These are phyloP conservation scores for Chloroceryle aenea DNA, from an alignment of 2,113 vertebrate species.

Conservation along the genomic window DNA sequence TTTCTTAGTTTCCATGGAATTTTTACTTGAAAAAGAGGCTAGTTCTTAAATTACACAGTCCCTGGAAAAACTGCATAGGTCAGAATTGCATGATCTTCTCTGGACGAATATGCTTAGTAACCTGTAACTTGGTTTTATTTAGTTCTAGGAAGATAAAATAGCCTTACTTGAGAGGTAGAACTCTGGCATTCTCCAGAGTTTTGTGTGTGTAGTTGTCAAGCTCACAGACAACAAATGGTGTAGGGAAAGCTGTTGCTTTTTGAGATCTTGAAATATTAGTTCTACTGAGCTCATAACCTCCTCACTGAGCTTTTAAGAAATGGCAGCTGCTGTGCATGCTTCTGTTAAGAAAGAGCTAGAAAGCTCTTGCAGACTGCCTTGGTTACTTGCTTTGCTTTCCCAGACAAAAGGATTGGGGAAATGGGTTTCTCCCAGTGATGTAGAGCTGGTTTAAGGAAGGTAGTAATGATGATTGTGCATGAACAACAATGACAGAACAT, in stretches of 20 bases:
- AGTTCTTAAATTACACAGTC: conserved; percentile 45
- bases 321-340: background rate
- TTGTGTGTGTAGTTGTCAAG: background rate
- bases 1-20: conserved; percentile 40
- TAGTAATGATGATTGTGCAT: background rate
- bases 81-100: conserved; percentile 9
- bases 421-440: background rate
- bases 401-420: background rate
- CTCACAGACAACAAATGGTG: background rate
- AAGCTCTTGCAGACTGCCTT: background rate
- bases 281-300: background rate
- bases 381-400: background rate
- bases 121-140: conserved; percentile 44
- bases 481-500: background rate
- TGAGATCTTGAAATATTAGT: background rate
- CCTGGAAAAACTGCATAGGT: conserved; percentile 5
- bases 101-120: conserved; percentile 10
- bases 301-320: background rate
- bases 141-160: background rate
- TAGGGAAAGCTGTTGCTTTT: background rate
- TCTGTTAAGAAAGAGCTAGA: background rate
- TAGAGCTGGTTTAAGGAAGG: background rate
- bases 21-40: conserved; percentile 12
- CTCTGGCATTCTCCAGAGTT: background rate
- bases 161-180: background rate